These are phyloP conservation scores for Parazoanthus darwini DNA, from an alignment of 92 coral and sea anemone genomes.

Conservation along the genomic window DNA sequence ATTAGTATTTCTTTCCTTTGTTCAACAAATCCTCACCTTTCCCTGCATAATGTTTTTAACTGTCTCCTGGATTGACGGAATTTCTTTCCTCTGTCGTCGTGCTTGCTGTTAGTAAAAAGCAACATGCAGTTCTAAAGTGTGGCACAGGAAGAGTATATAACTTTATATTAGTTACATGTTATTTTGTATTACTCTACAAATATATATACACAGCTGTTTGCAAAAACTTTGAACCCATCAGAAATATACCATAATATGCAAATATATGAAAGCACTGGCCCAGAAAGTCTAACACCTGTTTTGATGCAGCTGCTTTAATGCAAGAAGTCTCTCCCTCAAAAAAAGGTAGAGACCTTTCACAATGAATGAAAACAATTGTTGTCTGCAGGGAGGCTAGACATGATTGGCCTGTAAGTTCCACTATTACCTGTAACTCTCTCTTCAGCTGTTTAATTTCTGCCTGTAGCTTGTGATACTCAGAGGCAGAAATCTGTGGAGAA, in stretches of 20 bases:
- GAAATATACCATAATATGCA: too few relatives aligned
- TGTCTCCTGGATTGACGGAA: constrained; percentile 28
- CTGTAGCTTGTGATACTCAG: constrained; percentile 34
- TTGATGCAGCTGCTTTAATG: too few relatives aligned
- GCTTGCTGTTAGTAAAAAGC: constrained; percentile 20
- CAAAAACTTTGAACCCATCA: too few relatives aligned
- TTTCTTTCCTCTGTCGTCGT: constrained; percentile 35
- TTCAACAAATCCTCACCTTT: background rate
- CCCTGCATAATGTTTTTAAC: constrained; percentile 32
- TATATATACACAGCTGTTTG: too few relatives aligned
- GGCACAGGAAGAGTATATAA: too few relatives aligned
- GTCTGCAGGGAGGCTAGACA: too few relatives aligned
- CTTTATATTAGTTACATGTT: too few relatives aligned
- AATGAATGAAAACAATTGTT: too few relatives aligned
- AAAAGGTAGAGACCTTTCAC: background rate
- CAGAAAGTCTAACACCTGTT: too few relatives aligned
- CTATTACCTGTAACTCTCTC: constrained; percentile 35
- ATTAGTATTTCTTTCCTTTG: background rate
- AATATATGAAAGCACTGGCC: too few relatives aligned
- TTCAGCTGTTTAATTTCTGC: constrained; percentile 31
- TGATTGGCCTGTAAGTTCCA: too few relatives aligned
- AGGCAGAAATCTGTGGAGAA: constrained; percentile 37
- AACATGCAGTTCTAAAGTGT: background rate
- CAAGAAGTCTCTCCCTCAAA: background rate
- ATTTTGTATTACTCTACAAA: too few relatives aligned